A percentile compares a stretch with the other conserved stretches of the same genome.
These are phyloP conservation scores for Macrosteles quadrilineatus DNA, from an alignment of 1,140 invertebrate species.

Conservation along the genomic window DNA sequence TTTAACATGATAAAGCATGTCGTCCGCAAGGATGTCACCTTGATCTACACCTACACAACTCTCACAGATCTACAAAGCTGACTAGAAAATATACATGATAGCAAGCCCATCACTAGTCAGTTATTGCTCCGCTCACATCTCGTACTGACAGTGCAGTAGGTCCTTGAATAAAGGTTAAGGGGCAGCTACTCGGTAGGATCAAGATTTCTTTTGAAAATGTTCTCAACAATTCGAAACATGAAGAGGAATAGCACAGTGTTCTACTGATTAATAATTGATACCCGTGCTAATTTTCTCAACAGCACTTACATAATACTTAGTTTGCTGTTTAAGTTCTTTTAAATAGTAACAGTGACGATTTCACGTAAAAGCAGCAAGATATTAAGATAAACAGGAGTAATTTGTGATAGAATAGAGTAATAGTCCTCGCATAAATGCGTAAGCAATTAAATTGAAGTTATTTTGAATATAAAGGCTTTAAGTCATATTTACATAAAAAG, in stretches of 20 bases:
- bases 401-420: too few relatives aligned
- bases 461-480: too few relatives aligned
- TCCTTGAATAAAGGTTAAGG: conserved; percentile 97
- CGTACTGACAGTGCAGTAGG: conserved; percentile 97
- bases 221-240: conserved; percentile 97
- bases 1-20: conserved; percentile 92
- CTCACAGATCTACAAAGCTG: conserved; percentile 95
- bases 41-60: conserved; percentile 94
- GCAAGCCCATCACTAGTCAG: conserved; percentile 63
- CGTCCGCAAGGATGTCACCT: conserved; percentile 85
- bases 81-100: conserved; percentile 72
- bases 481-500: too few relatives aligned
- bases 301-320: conserved; percentile 88
- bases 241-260: conserved; percentile 93
- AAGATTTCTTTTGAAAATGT: conserved; percentile 95
- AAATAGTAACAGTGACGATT: conserved; percentile 87
- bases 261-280: too few relatives aligned
- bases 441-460: too few relatives aligned
- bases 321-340: conserved; percentile 88
- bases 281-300: conserved; percentile 82
- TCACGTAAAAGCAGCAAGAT: conserved; percentile 70
- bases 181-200: conserved; percentile 93
- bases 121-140: conserved; percentile 80
- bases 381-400: conserved; percentile 91
- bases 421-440: too few relatives aligned